These are phyloP conservation scores for Varanus komodoensis DNA, from an alignment of 2,113 vertebrate species.

Conservation along the genomic window DNA sequence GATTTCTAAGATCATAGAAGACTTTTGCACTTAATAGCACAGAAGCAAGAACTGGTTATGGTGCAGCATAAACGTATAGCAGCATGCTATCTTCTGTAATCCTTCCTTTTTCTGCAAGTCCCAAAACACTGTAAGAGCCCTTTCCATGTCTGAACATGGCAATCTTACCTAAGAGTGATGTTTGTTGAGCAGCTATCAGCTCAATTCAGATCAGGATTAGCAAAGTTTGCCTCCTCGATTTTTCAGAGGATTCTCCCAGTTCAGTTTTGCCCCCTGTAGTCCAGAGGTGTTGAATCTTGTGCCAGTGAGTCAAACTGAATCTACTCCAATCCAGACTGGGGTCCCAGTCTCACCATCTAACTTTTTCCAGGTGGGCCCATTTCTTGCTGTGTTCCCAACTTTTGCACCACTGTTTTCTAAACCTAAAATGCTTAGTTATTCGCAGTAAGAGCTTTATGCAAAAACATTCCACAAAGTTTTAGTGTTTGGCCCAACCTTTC, in stretches of 20 bases:
- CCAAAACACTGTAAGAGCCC: background rate
- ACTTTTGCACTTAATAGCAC: background rate
- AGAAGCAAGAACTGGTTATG: background rate
- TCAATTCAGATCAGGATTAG: background rate
- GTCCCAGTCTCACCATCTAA: too few relatives aligned
- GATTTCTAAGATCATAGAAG: background rate
- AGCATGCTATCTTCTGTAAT: background rate
- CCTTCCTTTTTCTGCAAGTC: background rate
- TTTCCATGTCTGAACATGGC: background rate
- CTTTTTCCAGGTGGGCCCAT: too few relatives aligned
- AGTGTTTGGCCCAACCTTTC: too few relatives aligned
- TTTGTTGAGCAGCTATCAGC: background rate
- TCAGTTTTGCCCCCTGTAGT: background rate
- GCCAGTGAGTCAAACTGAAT: too few relatives aligned
- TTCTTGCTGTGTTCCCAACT: too few relatives aligned
- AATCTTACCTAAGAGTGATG: background rate
- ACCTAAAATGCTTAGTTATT: too few relatives aligned
- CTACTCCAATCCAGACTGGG: too few relatives aligned
- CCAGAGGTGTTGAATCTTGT: too few relatives aligned
- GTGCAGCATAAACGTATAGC: background rate
- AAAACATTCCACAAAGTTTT: too few relatives aligned
- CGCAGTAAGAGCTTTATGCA: too few relatives aligned
- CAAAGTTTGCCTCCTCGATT: background rate
- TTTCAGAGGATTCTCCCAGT: background rate
- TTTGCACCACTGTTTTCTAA: too few relatives aligned